These are phyloP conservation scores for Rhagonycha lutea DNA, from an alignment of 2,888 invertebrate genomes.

Conservation along the genomic window DNA sequence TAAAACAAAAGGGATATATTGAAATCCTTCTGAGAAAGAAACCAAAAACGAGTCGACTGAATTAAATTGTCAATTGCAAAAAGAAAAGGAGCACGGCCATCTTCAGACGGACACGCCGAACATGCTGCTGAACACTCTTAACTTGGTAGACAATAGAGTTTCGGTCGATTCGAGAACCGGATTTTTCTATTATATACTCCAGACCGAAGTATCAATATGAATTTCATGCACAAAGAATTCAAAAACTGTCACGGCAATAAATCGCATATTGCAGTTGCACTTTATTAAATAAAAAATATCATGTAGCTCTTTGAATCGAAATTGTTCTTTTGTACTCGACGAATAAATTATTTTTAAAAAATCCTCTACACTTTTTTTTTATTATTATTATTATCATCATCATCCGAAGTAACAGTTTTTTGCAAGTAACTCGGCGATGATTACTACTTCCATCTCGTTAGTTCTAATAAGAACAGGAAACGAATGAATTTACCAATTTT, in stretches of 20 bases:
- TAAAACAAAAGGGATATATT: conserved; percentile 44
- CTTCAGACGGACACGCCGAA: conserved; percentile 23
- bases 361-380: background rate
- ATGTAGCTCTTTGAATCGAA: conserved; percentile 5
- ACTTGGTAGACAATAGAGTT: conserved; percentile 23
- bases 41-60: conserved; percentile 43
- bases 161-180: conserved; percentile 17
- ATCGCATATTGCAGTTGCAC: conserved; percentile 20
- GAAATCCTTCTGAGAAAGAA: conserved; percentile 47
- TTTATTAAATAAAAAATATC: conserved; percentile 16
- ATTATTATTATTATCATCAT: too few species aligned
- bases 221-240: conserved; percentile 24
- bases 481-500: too few species aligned
- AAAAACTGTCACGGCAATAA: conserved; percentile 22
- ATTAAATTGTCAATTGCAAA: conserved; percentile 53
- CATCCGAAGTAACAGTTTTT: too few species aligned
- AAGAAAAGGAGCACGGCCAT: conserved; percentile 32
- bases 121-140: conserved; percentile 25
- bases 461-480: too few species aligned
- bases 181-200: conserved; percentile 22
- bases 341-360: background rate
- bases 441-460: too few species aligned
- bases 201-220: conserved; percentile 20
- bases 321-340: conserved; percentile 4
- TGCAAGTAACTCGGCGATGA: too few species aligned